Evolutionary conservation across 2,888 invertebrate genomes (phyloP).

Genomic region (Dasysyrphus albostriatus): DNA sequence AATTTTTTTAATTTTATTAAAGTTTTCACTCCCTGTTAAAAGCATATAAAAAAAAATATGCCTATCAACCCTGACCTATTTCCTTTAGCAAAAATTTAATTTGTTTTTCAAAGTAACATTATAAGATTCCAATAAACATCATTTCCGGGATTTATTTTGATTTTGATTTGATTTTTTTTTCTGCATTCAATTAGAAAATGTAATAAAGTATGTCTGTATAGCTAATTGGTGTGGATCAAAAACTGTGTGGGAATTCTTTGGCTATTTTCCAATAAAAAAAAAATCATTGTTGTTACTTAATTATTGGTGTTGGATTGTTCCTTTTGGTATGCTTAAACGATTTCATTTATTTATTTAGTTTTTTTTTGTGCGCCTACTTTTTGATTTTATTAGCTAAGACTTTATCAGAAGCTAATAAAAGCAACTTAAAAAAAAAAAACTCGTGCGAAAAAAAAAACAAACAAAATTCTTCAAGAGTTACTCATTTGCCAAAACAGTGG

Average conservation of each 20-base stretch:
- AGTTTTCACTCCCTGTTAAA: constrained; percentile 4
- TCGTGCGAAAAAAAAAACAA: background rate
- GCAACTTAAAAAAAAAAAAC: background rate
- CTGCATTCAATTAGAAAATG: background rate
- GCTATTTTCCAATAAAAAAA: constrained; percentile 37
- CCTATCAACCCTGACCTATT: constrained; percentile 30
- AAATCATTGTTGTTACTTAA: constrained; percentile 30
- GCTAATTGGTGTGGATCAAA: constrained; percentile 19
- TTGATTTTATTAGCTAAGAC: background rate
- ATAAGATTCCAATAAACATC: constrained; percentile 27
- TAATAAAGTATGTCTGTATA: constrained; percentile 13
- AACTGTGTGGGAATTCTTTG: constrained; percentile 51
- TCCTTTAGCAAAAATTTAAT: background rate
- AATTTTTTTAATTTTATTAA: background rate
- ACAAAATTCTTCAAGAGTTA: background rate
- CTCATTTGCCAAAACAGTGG: constrained; percentile 15
- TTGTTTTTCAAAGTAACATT: background rate
- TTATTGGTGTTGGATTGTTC: constrained; percentile 36
- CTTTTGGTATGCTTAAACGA: constrained; percentile 30
- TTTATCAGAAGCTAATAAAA: constrained; percentile 6
- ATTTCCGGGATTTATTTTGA: constrained; percentile 32
- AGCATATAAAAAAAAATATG: background rate
- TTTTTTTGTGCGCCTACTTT: constrained; percentile 4
- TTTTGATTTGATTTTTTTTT: background rate
- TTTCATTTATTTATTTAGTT: constrained; percentile 47